Evolutionary conservation across 2,888 invertebrate genomes (phyloP).

Genomic region (Tetheella fluctuosa): DNA sequence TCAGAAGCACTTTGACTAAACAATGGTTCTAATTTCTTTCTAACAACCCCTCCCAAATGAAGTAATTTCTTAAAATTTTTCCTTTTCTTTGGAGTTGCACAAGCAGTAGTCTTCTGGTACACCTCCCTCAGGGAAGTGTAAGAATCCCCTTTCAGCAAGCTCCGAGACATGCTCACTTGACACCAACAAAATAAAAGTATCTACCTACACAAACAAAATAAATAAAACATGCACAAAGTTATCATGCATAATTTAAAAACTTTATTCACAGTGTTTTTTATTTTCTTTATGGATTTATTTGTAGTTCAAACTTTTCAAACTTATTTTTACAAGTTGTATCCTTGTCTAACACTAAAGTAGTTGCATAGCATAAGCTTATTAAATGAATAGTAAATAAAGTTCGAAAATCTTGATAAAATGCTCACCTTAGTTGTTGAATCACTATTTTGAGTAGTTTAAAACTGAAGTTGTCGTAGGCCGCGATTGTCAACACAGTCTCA

Average conservation of each 20-base stretch:
- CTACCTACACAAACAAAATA: slow-evolving; percentile 44
- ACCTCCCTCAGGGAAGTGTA: slow-evolving; percentile 86
- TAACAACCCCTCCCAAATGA: slow-evolving; percentile 73
- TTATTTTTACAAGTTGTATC: neutral
- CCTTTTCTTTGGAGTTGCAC: slow-evolving; percentile 68
- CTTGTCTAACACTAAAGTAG: neutral
- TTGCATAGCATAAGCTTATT: neutral
- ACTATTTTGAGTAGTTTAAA: neutral
- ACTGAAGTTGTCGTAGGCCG: slow-evolving; percentile 11
- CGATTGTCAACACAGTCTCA: slow-evolving; percentile 9
- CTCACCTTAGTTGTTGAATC: neutral
- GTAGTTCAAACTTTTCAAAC: neutral
- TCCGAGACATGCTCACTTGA: slow-evolving; percentile 85
- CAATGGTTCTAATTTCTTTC: slow-evolving; percentile 53
- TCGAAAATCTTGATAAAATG: neutral
- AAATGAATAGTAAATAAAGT: neutral
- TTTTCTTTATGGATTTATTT: neutral
- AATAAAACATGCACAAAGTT: slow-evolving; percentile 20
- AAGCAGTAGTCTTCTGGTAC: slow-evolving; percentile 85
- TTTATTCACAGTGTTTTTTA: neutral
- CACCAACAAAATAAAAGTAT: slow-evolving; percentile 50
- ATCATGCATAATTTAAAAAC: slow-evolving; percentile 17
- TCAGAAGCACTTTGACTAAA: slow-evolving; percentile 41
- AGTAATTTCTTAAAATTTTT: slow-evolving; percentile 85
- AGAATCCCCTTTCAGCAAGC: slow-evolving; percentile 84